Base-by-base conservation (phyloP, 2,113 vertebrate genomes). In the Rhinoptilus africanus region DNA sequence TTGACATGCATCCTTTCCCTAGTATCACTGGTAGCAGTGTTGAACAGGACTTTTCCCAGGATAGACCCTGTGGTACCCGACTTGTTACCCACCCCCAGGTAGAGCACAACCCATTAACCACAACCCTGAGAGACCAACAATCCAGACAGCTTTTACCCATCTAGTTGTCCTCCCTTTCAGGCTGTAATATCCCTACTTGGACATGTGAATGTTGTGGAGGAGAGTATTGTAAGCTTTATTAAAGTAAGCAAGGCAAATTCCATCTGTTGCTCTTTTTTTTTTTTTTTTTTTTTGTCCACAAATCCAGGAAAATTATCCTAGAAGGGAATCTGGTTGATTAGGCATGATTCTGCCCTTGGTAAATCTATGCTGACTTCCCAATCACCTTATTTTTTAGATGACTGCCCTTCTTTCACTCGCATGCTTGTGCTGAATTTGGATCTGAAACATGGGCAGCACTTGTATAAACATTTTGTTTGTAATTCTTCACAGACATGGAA, bases 1-100 rank as follows among this genome's bases (percentile, higher is more conserved):
- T 6, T 59, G 43, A 11, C 21, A 26, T 3, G 3, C 0, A 0
- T 37, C 22, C 20, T 23, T 26, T 77, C 39, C 21, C 41, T n/a
- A 60, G 3, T 32, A 56, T 19, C 60, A 14, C 26, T 39, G 19
- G 6, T 16, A 51, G 12, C 14, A 45, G 32, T 13, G 20, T 5
- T 51, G 54, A 77, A 37, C 12, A 71, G 41, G 22, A 21, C 10
- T 69, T 0, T 1, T 35, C 19, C 22, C 59, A 54, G 14, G 5
- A 50, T 3, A 54, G 8, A 80, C 2, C 3, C 12, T 50, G 14
- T 34, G 27, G 14, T 53, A 51, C 10, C 3, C 11, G 0, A 17
- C 5, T 45, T 56, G 12, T 51, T 85, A 56, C 6, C 4, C 37
- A 28, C 4, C 11, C 78, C 35, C 32, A 39, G 14, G 8, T 0